These are phyloP conservation scores for Machimus atricapillus DNA, from an alignment of 2,888 invertebrate species.

Conservation along the genomic window DNA sequence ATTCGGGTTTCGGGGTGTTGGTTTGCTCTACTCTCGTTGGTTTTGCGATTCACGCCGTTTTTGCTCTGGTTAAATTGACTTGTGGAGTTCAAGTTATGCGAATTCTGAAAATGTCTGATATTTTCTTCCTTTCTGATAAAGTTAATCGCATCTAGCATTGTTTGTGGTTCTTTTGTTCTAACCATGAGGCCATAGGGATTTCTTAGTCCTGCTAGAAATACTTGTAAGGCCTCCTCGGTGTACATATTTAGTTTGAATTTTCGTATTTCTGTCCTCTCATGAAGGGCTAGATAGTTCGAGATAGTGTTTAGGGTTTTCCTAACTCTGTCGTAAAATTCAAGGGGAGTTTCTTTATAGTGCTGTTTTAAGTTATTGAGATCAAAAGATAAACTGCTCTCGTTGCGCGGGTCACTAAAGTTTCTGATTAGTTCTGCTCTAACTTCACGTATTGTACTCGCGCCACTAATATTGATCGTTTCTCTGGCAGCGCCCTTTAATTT, in stretches of 20 bases:
- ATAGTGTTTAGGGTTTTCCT: constrained; percentile 5
- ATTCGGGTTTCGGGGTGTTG: neutral
- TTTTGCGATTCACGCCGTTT: neutral
- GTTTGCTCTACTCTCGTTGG: neutral
- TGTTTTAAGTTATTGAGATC: constrained; percentile 1
- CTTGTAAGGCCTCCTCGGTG: neutral
- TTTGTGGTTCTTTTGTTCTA: neutral
- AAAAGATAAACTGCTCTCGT: neutral
- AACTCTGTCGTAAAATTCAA: constrained; percentile 15
- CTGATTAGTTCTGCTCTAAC: neutral
- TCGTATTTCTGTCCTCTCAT: neutral
- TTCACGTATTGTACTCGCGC: neutral
- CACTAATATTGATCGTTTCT: neutral
- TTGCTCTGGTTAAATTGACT: neutral
- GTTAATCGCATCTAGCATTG: neutral
- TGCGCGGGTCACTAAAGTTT: neutral
- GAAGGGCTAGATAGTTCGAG: neutral
- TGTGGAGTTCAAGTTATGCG: neutral
- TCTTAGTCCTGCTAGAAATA: neutral
- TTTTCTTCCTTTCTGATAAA: neutral
- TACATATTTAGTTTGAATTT: neutral
- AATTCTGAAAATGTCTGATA: neutral
- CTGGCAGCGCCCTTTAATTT: neutral
- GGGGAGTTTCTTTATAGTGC: constrained; percentile 42
- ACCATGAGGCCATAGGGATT: neutral